Base-by-base conservation (phyloP, 2,888 invertebrate species). In the Heteromurus nitidus region DNA sequence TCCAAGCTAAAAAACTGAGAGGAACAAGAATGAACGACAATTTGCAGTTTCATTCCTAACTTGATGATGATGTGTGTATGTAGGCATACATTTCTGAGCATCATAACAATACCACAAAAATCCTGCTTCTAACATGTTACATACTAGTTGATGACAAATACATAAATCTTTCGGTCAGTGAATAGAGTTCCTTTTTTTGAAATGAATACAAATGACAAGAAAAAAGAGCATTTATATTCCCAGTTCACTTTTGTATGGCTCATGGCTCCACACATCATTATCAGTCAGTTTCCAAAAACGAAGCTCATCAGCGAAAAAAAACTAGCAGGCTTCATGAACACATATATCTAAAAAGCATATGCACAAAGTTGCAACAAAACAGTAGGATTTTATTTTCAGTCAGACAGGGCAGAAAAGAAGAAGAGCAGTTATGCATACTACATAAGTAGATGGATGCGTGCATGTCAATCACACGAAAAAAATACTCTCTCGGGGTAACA, bases 401-500 rank as follows among this genome's bases (percentile, higher is more conserved):
- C 58, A 72, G 31, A 28, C 58, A 58, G 58, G 60, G 31, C 60
- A 60, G n/a, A 60, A 72, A 69, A n/a, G n/a, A 60, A 73, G 62
- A 73, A 18, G 74, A 74, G 68, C 68, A 68, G 20, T 55, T 60
- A 67, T 76, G 76, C 76, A 62, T 60, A 30, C 31, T 73, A 62
- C 64, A 70, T 68, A 68, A 80, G 80, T 68, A 72, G 67, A 72
- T 67, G 31, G 53, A 80, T 85, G 86, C 86, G 86, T 86, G 86
- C 86, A 86, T 84, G 86, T 86, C 86, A 86, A 86, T 86, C 86
- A 86, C 83, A 67, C n/a, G n/a, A n/a, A 16, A 70, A 62, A 67
- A 80, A 73, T 80, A 64, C 53, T 31, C 30, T 36, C 18, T 67
- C 24, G 26, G 3, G 18, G n/a, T 22, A 64, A 30, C 24, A 55